Evolutionary conservation across 2,888 invertebrate genomes (phyloP).

Genomic region (Eurois occulta): DNA sequence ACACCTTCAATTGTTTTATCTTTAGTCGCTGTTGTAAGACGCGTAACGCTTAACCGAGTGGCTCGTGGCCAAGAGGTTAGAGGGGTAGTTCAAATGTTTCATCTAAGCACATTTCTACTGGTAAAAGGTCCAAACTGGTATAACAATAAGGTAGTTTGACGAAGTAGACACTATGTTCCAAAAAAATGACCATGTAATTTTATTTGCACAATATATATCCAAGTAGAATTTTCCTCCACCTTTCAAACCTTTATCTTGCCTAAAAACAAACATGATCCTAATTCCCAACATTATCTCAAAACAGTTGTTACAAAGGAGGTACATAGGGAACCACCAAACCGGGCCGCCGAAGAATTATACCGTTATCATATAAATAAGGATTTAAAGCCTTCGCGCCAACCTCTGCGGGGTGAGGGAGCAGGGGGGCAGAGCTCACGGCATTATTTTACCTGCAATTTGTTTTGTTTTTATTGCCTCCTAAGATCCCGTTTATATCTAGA

Average conservation of each 20-base stretch:
- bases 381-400: slow-evolving; percentile 80
- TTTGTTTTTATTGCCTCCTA: slow-evolving; percentile 83
- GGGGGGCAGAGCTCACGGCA: slow-evolving; percentile 74
- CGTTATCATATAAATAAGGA: slow-evolving; percentile 89
- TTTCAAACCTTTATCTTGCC: slow-evolving; percentile 47
- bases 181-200: neutral
- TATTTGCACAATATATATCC: slow-evolving; percentile 1
- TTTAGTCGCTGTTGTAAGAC: neutral
- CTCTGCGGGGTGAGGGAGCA: slow-evolving; percentile 4
- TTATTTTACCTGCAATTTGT: slow-evolving; percentile 87
- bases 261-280: slow-evolving; percentile 51
- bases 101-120: neutral
- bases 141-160: neutral
- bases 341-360: slow-evolving; percentile 80
- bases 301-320: slow-evolving; percentile 51
- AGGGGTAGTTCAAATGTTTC: neutral
- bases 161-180: neutral
- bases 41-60: neutral
- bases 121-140: neutral
- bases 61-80: neutral
- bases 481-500: slow-evolving; percentile 49
- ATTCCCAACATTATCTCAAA: slow-evolving; percentile 49
- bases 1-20: neutral
- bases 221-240: slow-evolving; percentile 19
- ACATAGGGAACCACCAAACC: slow-evolving; percentile 56